Conservation (phyloP, 2,797 vertebrate genomes). For the Halcyon leucocephala region DNA sequence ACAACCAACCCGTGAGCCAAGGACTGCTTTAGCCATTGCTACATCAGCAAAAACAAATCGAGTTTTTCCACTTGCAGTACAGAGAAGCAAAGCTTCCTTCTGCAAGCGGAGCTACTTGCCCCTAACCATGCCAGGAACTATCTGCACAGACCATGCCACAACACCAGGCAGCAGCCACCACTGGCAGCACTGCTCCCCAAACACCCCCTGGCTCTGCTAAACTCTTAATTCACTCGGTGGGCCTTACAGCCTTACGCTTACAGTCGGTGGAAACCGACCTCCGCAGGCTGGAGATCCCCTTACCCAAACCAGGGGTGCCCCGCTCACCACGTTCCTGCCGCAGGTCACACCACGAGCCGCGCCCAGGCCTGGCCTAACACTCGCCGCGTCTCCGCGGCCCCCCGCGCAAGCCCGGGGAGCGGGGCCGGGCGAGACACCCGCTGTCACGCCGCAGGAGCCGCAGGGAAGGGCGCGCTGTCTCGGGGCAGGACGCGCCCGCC, state of each 20-base stretch:
- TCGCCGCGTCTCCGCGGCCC: too few species aligned
- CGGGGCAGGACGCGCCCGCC: not conserved
- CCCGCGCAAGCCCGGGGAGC: not conserved
- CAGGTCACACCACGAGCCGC: not conserved
- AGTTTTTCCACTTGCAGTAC: not conserved
- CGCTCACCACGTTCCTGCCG: fast-evolving
- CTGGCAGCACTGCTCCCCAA: not conserved
- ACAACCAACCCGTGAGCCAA: fast-evolving
- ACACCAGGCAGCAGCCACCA: fast-evolving
- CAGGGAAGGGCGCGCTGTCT: not conserved
- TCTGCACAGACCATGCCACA: not conserved
- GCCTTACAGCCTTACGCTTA: not conserved
- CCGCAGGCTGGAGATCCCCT: not conserved
- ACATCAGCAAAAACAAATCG: not conserved
- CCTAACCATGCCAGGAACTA: not conserved
- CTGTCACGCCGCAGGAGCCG: not conserved
- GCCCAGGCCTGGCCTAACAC: not conserved
- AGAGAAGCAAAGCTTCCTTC: not conserved
- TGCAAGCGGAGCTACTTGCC: not conserved
- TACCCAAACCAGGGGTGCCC: too few species aligned
- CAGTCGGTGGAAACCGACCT: not conserved
- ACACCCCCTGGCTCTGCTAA: fast-evolving
- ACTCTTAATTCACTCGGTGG: fast-evolving
- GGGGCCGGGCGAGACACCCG: not conserved
- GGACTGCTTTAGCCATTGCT: not conserved